Base-by-base conservation (phyloP, 2,113 vertebrate genomes). In the Colius striatus region DNA sequence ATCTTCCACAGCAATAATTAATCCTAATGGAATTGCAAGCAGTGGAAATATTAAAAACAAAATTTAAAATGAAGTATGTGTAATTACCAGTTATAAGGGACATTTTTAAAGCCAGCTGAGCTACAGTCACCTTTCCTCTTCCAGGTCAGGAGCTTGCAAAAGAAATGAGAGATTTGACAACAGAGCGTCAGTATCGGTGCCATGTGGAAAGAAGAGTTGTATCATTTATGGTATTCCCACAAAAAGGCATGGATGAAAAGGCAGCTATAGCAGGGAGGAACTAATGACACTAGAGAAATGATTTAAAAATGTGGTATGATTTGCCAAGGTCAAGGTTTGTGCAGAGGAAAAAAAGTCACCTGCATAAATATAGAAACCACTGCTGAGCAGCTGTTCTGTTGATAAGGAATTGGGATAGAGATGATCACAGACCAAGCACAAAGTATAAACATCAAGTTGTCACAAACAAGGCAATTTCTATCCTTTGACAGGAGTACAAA, bases 291-390 rank as follows among this genome's bases (percentile, higher is more conserved):
- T 47, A 61, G 26, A 84, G 38, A 84, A 85, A 45, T 67, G 34
- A 90, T 90, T 92, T 71, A 63, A 89, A 94, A 92, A 93, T 34
- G 62, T 18, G 9, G 65, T 32, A 75, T 25, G 63, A 87, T 78
- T 84, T 66, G 77, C 53, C 74, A 95, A 87, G 84, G 92, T 67
- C 88, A 89, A 72, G 70, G 78, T 82, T 51, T 89, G 63, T 84
- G 94, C 70, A 71, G 61, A 78, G 66, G 58, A 18, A 81, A 74
- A n/a, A 54, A 84, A 91, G 65, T 51, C 77, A 95, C 89, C 90
- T 82, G 84, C 43, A 78, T 61, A 94, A 89, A 96, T 87, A 95
- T 8, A 94, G 61, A 78, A 92, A 74, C 60, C 84, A 94, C 55
- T 89, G 84, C 76, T 51, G 61, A 89, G 84, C 81, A 96, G 92